phyloP scores from a whole-genome alignment of 1,140 invertebrate genomes.

The Oryctes rhinoceros region DNA sequence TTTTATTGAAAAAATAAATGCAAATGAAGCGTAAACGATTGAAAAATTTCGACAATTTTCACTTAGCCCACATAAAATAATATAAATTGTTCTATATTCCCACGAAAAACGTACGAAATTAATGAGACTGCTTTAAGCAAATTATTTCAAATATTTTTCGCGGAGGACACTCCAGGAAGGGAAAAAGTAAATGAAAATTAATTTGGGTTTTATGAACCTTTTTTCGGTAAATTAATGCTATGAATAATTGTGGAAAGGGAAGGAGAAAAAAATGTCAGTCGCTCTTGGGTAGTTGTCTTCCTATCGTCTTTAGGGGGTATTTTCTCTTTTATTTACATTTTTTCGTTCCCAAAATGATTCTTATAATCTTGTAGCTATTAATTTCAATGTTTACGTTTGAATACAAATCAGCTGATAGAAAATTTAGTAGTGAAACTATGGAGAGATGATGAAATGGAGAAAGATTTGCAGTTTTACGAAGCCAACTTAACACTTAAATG shows the following conservation, averaged over 20 bases:
- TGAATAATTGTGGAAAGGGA: background rate
- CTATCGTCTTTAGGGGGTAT: too few species aligned
- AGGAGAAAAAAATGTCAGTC: background rate
- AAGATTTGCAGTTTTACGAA: too few species aligned
- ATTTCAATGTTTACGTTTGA: too few species aligned
- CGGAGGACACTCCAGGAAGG: background rate
- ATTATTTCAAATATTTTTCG: too few species aligned
- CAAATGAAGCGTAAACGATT: constrained; percentile 8
- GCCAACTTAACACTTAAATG: too few species aligned
- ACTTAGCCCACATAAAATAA: background rate
- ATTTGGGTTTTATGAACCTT: constrained; percentile 5
- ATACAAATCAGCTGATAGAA: too few species aligned
- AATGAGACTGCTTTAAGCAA: background rate
- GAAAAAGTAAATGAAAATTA: background rate
- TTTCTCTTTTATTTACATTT: too few species aligned
- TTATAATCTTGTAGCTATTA: too few species aligned
- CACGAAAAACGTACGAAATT: background rate
- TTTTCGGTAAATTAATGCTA: background rate
- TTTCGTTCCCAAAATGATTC: too few species aligned
- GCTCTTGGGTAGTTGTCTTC: too few species aligned
- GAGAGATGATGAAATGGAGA: too few species aligned
- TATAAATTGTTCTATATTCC: background rate
- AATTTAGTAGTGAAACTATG: too few species aligned
- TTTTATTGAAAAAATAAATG: constrained; percentile 25
- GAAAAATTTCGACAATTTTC: constrained; percentile 6